Percentiles rank a stretch among this genome's conserved stretches.
Evolutionary conservation across 23 tunicate species (phyloP).

Genomic region (Ascidia mentula): DNA sequence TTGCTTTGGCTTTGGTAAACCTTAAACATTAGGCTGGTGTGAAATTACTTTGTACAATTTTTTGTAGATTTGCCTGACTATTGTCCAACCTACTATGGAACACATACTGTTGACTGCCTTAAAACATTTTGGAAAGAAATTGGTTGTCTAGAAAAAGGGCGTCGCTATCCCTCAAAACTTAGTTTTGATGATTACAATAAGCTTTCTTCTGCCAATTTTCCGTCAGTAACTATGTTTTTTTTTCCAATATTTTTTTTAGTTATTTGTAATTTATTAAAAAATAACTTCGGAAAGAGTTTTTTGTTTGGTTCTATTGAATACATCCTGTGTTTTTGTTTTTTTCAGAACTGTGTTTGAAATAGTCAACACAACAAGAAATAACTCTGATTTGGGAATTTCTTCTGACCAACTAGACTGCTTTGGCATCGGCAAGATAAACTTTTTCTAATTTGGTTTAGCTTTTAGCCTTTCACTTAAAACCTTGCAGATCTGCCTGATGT

Average conservation of each 20-base stretch:
- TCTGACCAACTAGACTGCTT: background rate
- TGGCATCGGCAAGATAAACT: background rate
- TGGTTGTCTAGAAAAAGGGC: background rate
- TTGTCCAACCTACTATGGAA: background rate
- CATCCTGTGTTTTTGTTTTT: background rate
- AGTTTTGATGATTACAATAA: no score
- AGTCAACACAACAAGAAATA: background rate
- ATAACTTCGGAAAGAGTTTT: no score
- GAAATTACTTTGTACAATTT: background rate
- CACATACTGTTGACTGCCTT: background rate
- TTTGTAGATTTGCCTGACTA: background rate
- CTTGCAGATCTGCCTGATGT: slow-evolving; percentile 18
- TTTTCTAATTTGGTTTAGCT: background rate
- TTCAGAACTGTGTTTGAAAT: background rate
- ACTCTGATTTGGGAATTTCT: background rate
- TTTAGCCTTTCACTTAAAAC: background rate
- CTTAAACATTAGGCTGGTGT: no score
- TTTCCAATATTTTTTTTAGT: no score
- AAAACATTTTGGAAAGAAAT: background rate
- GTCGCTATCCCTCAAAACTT: background rate
- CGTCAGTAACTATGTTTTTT: no score
- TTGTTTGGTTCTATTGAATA: no score
- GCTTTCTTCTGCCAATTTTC: no score
- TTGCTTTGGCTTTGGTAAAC: no score
- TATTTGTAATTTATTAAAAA: no score